These are phyloP conservation scores for Erythrocebus patas DNA, from an alignment of 2,113 vertebrate genomes.

Conservation along the genomic window DNA sequence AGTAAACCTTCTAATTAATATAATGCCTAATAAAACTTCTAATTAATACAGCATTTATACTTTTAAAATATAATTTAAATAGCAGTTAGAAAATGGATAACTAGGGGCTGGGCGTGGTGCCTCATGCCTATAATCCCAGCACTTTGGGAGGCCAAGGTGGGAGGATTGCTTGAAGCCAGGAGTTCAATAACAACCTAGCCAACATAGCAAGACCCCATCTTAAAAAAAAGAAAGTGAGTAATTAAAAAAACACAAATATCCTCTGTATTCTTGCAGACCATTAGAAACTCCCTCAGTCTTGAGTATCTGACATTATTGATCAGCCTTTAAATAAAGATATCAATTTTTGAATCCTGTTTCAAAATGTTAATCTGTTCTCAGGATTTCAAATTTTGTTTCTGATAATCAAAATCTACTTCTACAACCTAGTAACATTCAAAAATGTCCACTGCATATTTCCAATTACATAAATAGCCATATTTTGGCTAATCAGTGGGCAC, in stretches of 20 bases:
- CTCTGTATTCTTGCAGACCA: not conserved
- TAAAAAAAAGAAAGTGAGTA: too few relatives aligned
- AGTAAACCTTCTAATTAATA: slow-evolving; percentile 45
- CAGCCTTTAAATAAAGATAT: not conserved
- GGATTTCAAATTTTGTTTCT: slow-evolving; percentile 31
- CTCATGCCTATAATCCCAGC: too few relatives aligned
- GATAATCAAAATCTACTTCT: not conserved
- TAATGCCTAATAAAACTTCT: slow-evolving; percentile 3
- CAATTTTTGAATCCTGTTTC: not conserved
- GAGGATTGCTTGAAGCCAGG: too few relatives aligned
- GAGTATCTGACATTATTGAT: not conserved
- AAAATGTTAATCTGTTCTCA: slow-evolving; percentile 1
- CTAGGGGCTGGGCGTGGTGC: too few relatives aligned
- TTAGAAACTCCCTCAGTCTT: not conserved
- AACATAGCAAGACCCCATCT: too few relatives aligned
- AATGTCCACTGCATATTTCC: not conserved
- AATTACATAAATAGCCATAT: not conserved
- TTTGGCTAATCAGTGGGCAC: not conserved
- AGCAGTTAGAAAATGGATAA: slow-evolving; percentile 7
- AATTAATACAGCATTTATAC: slow-evolving; percentile 38
- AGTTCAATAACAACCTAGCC: too few relatives aligned
- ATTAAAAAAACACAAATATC: slow-evolving; percentile 6
- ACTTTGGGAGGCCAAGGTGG: too few relatives aligned
- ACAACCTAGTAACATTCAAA: not conserved
- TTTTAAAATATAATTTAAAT: slow-evolving; percentile 42